Percentiles rank a stretch among this genome's conserved stretches.
Evolutionary conservation across 2,113 vertebrate genomes (phyloP).

Genomic region (Tympanuchus pallidicinctus): DNA sequence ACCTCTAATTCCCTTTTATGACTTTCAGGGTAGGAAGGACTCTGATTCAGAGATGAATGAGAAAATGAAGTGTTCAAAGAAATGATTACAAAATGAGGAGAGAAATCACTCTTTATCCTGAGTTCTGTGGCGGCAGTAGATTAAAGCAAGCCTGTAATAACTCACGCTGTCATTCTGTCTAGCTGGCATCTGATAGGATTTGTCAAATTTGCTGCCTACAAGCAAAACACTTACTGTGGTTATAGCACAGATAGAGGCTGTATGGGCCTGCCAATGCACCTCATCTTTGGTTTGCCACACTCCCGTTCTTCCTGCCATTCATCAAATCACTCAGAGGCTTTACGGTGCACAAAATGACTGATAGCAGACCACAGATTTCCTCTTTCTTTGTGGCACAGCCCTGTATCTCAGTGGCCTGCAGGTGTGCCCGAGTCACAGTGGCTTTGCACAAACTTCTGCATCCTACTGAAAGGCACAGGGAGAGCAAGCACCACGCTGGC

Average conservation of each 20-base stretch:
- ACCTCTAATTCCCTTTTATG: not conserved
- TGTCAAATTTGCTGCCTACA: not conserved
- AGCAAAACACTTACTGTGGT: not conserved
- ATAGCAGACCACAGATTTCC: not conserved
- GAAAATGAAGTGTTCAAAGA: not conserved
- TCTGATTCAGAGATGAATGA: not conserved
- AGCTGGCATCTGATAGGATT: not conserved
- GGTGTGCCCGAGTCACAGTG: not conserved
- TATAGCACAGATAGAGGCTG: not conserved
- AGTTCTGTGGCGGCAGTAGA: not conserved
- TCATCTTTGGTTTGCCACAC: constrained; percentile 15
- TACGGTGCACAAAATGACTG: not conserved
- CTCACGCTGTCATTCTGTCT: not conserved
- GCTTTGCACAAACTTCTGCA: not conserved
- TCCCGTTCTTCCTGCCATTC: not conserved
- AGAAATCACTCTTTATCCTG: not conserved
- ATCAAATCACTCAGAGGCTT: not conserved
- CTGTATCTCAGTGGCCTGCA: fast-evolving
- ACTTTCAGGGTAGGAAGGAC: not conserved
- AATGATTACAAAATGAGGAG: not conserved
- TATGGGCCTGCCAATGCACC: not conserved
- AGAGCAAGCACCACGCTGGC: not conserved
- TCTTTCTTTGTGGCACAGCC: not conserved
- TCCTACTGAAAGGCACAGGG: not conserved
- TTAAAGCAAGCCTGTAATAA: not conserved